Base-by-base conservation (phyloP, 2,113 vertebrate genomes). In the Ancistrus triradiatus region DNA sequence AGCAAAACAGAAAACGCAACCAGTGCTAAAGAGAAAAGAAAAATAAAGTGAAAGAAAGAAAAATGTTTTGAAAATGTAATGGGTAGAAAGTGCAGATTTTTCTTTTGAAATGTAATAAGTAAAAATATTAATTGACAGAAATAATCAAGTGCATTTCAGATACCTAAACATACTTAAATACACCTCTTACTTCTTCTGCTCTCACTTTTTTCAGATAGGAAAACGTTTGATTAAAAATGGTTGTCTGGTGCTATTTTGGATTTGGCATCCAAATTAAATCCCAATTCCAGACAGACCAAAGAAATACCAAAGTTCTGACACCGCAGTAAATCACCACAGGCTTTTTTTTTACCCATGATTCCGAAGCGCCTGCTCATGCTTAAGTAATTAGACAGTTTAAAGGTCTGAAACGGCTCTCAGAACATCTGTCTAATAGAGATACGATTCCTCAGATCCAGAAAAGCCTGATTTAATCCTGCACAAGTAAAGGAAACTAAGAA, bases 351-450 rank as follows among this genome's bases (percentile, higher is more conserved):
- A 76, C 64, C 72, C 58, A 37, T 49, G 47, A 38, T 50, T 59
- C 60, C 59, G 48, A 67, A 59, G 74, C 28, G 13, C 68, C 27
- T 72, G 66, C 55, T 57, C 83, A 83, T 80, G 76, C 74, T 79
- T 72, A 71, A 85, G 77, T 80, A 80, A 83, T 86, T 81, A 83
- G 59, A 64, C 70, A 6, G 10, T 61, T 75, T 78, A 77, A 81
- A 82, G 78, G 80, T 80, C 76, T 77, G 72, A 65, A 83, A 85
- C 79, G 76, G 73, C 69, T 50, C 21, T 19, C n/a, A 27, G 28
- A 7, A 67, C 28, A 46, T 68, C 66, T 70, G 50, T 10, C 48
- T 64, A 70, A 40, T 35, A 31, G 52, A 61, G 69, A 47, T 62
- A 52, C 47, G 50, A 60, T 48, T 47, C 47, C 14, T n/a, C 72